Evolutionary conservation across 2,113 vertebrate genomes (phyloP), one percentile per base, ranked within the genome.

Genomic region (Hipposideros armiger): DNA sequence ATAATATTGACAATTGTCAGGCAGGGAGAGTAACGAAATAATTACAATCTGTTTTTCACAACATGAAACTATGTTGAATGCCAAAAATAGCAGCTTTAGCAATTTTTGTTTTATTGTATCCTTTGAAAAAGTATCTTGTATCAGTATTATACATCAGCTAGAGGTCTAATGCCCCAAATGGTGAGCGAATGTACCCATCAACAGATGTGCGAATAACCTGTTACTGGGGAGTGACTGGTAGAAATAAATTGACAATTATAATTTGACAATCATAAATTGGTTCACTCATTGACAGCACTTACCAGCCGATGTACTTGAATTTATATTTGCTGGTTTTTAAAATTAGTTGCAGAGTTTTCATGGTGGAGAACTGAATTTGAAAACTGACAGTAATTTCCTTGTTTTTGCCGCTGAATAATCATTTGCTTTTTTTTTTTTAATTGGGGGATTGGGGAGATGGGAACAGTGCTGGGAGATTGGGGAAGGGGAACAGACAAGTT

Each of bases 371-470:
- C 22, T 60, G 4, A 90, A 32, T 36, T 69, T 94, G 42, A 95
- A 93, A 92, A 78, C 73, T 45, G 52, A 90, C 28, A 86, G 56
- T 52, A 82, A 78, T 86, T 94, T 56, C 56, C 30, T 77, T 92
- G 22, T 42, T 83, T 26, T 95, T 90, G 1, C 28, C 94, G 86
- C 0, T 74, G 54, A 28, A 95, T 91, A 93, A 83, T 60, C 14
- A 92, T 83, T 96, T 92, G 16, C 36, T 64, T 91, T 90, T 94
- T 81, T n/a, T n/a, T n/a, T n/a, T n/a, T n/a, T n/a, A n/a, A n/a
- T n/a, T n/a, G n/a, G n/a, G n/a, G n/a, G n/a, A n/a, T n/a, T n/a
- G n/a, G n/a, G n/a, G n/a, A n/a, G n/a, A n/a, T n/a, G n/a, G n/a
- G n/a, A n/a, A n/a, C n/a, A n/a, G n/a, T n/a, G n/a, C n/a, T n/a